Evolutionary conservation across 1,140 invertebrate genomes (phyloP).

Genomic region (Hormaphis cornu): DNA sequence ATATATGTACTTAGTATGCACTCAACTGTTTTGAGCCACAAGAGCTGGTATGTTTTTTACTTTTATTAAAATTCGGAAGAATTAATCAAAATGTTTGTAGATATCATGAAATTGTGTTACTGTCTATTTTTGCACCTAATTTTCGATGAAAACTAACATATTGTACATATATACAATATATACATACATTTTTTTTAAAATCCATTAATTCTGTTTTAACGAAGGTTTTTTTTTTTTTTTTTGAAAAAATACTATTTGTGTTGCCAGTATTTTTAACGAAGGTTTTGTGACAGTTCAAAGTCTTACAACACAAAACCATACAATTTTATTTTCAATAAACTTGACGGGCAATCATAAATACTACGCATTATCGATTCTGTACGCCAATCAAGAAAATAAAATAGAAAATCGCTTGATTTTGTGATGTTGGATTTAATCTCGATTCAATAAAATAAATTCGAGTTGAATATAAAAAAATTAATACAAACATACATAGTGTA

Average conservation of each 20-base stretch:
- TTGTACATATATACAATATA: too few species aligned
- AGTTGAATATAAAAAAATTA: background rate
- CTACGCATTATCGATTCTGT: too few species aligned
- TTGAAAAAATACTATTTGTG: background rate
- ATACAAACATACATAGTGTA: too few species aligned
- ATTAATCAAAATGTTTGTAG: background rate
- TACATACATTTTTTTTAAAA: too few species aligned
- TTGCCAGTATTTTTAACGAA: background rate
- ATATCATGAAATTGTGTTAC: conserved; percentile 28
- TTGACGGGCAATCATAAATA: too few species aligned
- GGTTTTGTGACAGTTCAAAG: conserved; percentile 19
- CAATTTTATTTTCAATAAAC: background rate
- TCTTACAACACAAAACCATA: background rate
- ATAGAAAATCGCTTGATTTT: background rate
- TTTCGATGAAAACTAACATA: conserved; percentile 17
- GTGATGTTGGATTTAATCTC: background rate
- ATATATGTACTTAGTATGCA: too few species aligned
- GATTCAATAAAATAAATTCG: background rate
- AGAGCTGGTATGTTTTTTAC: conserved; percentile 7
- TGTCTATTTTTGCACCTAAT: conserved; percentile 16
- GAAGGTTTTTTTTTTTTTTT: too few species aligned
- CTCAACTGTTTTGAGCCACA: background rate
- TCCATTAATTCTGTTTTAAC: background rate
- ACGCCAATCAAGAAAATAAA: too few species aligned
- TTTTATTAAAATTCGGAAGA: background rate